These are phyloP conservation scores for Amphiprion clarkii DNA, from an alignment of 2,797 vertebrate species.

Conservation along the genomic window DNA sequence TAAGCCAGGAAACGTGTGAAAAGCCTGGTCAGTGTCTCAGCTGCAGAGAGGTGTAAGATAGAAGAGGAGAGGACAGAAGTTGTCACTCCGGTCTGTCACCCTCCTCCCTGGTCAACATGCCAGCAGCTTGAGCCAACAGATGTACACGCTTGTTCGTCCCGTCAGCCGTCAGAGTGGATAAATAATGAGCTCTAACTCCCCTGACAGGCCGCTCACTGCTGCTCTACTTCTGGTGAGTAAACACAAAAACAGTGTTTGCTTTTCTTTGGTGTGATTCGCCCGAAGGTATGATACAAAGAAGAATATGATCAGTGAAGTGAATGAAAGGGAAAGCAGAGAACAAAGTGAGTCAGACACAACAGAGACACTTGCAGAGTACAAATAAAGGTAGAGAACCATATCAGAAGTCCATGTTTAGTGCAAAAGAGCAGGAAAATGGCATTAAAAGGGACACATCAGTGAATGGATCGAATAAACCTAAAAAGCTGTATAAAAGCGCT, in stretches of 20 bases:
- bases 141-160: constrained; percentile 44
- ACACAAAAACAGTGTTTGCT: constrained; percentile 1
- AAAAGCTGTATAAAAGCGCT: neutral
- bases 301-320: constrained; percentile 3
- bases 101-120: constrained; percentile 36
- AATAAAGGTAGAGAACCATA: neutral
- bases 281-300: neutral
- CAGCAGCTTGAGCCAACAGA: constrained; percentile 46
- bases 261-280: constrained; percentile 7
- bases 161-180: constrained; percentile 30
- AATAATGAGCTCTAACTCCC: constrained; percentile 32
- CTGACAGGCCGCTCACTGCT: constrained; percentile 28
- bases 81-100: constrained; percentile 58
- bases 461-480: neutral
- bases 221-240: constrained; percentile 9
- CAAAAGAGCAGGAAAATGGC: neutral
- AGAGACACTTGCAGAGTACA: neutral
- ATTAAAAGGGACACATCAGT: neutral
- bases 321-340: constrained; percentile 9
- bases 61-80: constrained; percentile 41
- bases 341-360: neutral
- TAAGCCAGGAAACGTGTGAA: constrained; percentile 38
- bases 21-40: constrained; percentile 35
- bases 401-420: neutral
- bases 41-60: constrained; percentile 33